Conservation (phyloP, 1,140 invertebrate species). For the Drosophila hydei region DNA sequence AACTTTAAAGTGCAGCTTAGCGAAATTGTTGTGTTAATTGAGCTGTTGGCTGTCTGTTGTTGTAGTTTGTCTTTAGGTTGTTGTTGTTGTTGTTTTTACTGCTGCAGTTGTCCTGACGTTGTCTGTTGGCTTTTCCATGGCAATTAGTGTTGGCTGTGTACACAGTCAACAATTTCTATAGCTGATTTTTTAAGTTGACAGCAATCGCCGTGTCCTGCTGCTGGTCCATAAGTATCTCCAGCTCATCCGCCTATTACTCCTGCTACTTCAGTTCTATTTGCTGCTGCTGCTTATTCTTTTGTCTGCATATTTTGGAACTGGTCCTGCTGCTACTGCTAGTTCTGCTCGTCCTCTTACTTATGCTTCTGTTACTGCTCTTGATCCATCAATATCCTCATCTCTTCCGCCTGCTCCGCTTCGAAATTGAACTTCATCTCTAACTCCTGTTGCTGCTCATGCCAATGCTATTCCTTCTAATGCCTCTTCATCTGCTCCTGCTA, state of each 20-base stretch:
- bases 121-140: constrained; percentile 65
- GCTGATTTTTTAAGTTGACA: constrained; percentile 62
- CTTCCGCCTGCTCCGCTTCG: no score
- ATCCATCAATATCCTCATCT: background rate
- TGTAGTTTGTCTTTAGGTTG: constrained; percentile 38
- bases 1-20: constrained; percentile 41
- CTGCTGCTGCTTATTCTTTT: no score
- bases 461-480: no score
- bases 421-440: no score
- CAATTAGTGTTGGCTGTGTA: constrained; percentile 75
- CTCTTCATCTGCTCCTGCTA: no score
- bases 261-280: no score
- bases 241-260: no score
- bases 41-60: constrained; percentile 58
- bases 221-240: no score
- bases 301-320: no score
- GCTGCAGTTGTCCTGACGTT: constrained; percentile 49
- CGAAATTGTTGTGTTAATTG: constrained; percentile 67
- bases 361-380: background rate
- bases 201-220: constrained; percentile 31
- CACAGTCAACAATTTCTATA: constrained; percentile 67
- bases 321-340: no score
- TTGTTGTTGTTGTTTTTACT: constrained; percentile 23
- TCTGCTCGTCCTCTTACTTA: background rate
- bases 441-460: no score